Percentiles rank a stretch among this genome's conserved stretches.
phyloP scores from a whole-genome alignment of 2,797 vertebrate genomes.

The Acanthurus tractus region DNA sequence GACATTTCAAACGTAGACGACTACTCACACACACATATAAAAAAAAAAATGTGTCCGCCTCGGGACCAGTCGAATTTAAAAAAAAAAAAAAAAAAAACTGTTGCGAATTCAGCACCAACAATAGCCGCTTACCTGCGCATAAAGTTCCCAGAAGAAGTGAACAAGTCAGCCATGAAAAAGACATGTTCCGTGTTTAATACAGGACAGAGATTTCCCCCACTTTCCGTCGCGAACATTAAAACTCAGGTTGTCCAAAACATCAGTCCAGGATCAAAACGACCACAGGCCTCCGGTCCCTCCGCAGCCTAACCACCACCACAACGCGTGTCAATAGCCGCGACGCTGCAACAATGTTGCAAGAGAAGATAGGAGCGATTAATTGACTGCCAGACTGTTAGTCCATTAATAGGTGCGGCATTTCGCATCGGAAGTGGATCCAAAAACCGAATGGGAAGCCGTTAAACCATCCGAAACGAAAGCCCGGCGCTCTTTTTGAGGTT shows the following conservation, averaged over 20 bases:
- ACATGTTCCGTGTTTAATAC: slow-evolving; percentile 91
- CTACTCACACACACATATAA: neutral
- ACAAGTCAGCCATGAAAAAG: slow-evolving; percentile 94
- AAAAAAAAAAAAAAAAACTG: slow-evolving; percentile 38
- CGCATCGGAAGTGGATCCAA: slow-evolving; percentile 47
- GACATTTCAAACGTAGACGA: slow-evolving; percentile 17
- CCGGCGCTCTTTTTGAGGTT: slow-evolving; percentile 45
- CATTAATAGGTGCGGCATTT: slow-evolving; percentile 46
- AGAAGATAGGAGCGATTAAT: slow-evolving; percentile 59
- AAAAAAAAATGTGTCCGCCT: neutral
- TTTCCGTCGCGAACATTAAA: slow-evolving; percentile 84
- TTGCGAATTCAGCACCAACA: slow-evolving; percentile 39
- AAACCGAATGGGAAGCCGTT: slow-evolving; percentile 24
- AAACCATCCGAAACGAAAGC: slow-evolving; percentile 27
- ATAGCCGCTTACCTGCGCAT: slow-evolving; percentile 89
- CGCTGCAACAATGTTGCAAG: slow-evolving; percentile 79
- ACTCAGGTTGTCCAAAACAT: slow-evolving; percentile 73
- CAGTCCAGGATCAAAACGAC: slow-evolving; percentile 68
- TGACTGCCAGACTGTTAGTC: slow-evolving; percentile 48
- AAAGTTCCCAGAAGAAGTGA: slow-evolving; percentile 97
- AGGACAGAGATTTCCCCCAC: slow-evolving; percentile 68
- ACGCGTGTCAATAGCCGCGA: slow-evolving; percentile 77
- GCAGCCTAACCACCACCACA: slow-evolving; percentile 63
- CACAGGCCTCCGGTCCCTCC: slow-evolving; percentile 77
- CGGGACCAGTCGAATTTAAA: neutral